Percentiles rank a stretch among this genome's conserved stretches.
phyloP scores from a whole-genome alignment of 2,888 invertebrate species.

The Diploptera punctata region DNA sequence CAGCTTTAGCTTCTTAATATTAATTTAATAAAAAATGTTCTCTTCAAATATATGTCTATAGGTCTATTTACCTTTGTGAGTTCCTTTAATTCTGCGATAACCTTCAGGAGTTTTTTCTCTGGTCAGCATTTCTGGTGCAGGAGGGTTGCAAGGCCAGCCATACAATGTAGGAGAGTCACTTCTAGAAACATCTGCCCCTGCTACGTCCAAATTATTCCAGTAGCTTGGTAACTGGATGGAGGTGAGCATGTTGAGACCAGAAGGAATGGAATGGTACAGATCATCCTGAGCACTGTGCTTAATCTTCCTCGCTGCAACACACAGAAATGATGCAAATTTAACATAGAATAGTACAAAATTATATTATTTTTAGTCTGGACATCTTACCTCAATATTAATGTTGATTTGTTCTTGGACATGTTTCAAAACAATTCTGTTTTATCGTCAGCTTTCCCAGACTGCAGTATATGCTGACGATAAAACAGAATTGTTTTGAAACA shows the following conservation, averaged over 20 bases:
- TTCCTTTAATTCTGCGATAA: slow-evolving; percentile 51
- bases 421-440: too few relatives aligned
- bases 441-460: too few relatives aligned
- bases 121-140: not conserved
- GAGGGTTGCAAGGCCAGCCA: too few relatives aligned
- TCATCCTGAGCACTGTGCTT: not conserved
- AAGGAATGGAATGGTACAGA: not conserved
- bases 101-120: slow-evolving; percentile 49
- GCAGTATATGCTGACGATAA: too few relatives aligned
- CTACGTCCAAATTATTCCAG: not conserved
- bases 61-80: slow-evolving; percentile 45
- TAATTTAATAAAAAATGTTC: not conserved
- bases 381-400: too few relatives aligned
- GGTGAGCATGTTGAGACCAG: slow-evolving; percentile 21
- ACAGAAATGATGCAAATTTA: too few relatives aligned
- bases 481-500: too few relatives aligned
- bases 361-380: too few relatives aligned
- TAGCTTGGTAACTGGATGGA: slow-evolving; percentile 13
- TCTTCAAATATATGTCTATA: not conserved
- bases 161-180: not conserved
- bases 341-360: too few relatives aligned
- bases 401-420: too few relatives aligned
- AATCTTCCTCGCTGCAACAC: slow-evolving; percentile 15
- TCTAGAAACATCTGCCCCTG: not conserved
- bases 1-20: too few relatives aligned